Evolutionary conservation across 2,113 vertebrate genomes (phyloP), one percentile per base, ranked within the genome.

Genomic region (Pao palembangensis): DNA sequence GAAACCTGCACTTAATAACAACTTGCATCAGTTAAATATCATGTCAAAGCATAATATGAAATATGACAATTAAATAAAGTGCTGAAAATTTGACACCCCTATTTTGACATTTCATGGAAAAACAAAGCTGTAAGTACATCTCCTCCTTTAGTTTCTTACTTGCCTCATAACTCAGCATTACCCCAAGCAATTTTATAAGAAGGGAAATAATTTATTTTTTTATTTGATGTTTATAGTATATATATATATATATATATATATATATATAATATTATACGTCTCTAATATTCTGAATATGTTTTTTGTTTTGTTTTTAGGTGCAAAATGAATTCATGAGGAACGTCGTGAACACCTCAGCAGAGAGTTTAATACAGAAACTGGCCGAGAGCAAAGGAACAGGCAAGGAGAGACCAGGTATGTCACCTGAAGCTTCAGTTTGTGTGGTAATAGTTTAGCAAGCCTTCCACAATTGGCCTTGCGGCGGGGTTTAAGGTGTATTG

Each of bases 281-380:
- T 46, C 38, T 21, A 1, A 17, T 12, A 14, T 51, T 23, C 2
- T 60, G 49, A 53, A 58, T 17, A 1, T 25, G 0, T 4, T 31
- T 46, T 56, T 57, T 5, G 21, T 38, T 43, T 79, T 3, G 14
- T 84, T 69, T 71, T 3, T 17, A 98, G 96, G 93, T 97, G 13
- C 96, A 98, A 1, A 92, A 93, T 72, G 96, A 99, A 76, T 98
- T 99, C 88, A 93, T 95, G 85, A 93, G 95, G 86, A 98, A 99
- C 81, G 93, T 97, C 69, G 87, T 95, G 79, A 99, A 96, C 82
- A 98, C 95, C 51, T 96, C 96, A 23, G 92, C 93, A 80, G 95
- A 96, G 80, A 92, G 91, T 72, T 91, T 98, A 80, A 92, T 99
- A 88, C 93, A 95, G 78, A 98, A 96, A 84, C 93, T 97, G 88